Base-by-base conservation (phyloP, 2,113 vertebrate species). In the Triplophysa siluroides region DNA sequence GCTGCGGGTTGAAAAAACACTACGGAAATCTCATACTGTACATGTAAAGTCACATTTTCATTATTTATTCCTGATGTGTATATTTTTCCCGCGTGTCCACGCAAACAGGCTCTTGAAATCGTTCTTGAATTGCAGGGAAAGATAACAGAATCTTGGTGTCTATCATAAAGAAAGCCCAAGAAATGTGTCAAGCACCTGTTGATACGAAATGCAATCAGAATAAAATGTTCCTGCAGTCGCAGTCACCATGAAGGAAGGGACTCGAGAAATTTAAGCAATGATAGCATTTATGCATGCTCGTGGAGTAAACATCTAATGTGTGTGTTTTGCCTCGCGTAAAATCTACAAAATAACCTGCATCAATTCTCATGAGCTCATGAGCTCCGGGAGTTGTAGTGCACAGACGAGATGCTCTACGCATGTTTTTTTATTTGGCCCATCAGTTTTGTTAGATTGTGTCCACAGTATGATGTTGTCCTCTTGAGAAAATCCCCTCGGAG, bases 191-290 rank as follows among this genome's bases (percentile, higher is more conserved):
- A 60, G 64, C 72, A 68, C 72, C 72, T 81, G 63, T 41, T 60
- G 64, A 81, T 81, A 38, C 58, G 45, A 76, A 81, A 81, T 76
- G 72, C 41, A 61, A 69, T 81, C 79, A 67, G 26, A 50, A 81
- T 81, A 75, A 54, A 62, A 62, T 69, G 61, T 81, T 67, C 38
- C 24, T 81, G n/a, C n/a, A 33, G 41, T 29, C 43, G 47, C 41
- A 45, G 62, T 21, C 45, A 76, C 29, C 60, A 54, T 11, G 56
- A 65, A 65, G 24, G 26, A 52, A 74, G 61, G 26, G 47, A 65
- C 33, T 64, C 14, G 12, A 26, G 10, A 73, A 73, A 80, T 60
- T 45, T 21, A 38, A 18, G 12, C 11, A 61, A 60, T n/a, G 63
- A 50, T 50, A 76, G 54, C 72, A 23, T 68, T 76, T 67, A 62